Evolutionary conservation across 2,113 vertebrate species (phyloP).

Genomic region (Orcinus orca): DNA sequence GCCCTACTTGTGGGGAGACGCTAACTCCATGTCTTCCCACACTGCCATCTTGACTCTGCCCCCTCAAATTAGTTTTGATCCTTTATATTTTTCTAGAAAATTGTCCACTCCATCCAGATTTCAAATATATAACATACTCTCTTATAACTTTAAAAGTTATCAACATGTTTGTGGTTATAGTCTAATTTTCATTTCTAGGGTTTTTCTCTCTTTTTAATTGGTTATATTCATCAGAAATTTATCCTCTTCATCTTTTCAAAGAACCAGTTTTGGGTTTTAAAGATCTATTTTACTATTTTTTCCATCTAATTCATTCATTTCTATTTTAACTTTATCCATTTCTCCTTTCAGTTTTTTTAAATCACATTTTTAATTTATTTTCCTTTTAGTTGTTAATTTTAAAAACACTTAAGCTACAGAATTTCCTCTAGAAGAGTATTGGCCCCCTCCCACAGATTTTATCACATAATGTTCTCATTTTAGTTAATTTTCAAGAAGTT

Average conservation of each 20-base stretch:
- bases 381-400: background rate
- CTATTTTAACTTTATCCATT: background rate
- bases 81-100: constrained; percentile 4
- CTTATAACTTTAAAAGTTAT: background rate
- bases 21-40: too few relatives aligned
- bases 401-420: background rate
- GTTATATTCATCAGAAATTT: background rate
- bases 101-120: background rate
- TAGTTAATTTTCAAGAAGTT: background rate
- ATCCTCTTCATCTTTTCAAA: background rate
- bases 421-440: background rate
- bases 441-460: background rate
- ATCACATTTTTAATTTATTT: background rate
- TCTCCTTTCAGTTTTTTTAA: background rate
- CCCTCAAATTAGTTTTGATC: background rate
- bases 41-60: too few relatives aligned
- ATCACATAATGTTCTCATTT: background rate
- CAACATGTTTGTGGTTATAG: background rate
- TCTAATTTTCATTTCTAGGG: background rate
- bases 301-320: background rate
- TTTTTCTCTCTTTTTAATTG: background rate
- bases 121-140: background rate
- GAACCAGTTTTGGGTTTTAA: background rate
- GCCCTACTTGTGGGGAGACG: too few relatives aligned
- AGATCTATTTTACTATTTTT: background rate